These are phyloP conservation scores for Philaenus spumarius DNA, from an alignment of 1,140 invertebrate genomes.

Conservation along the genomic window DNA sequence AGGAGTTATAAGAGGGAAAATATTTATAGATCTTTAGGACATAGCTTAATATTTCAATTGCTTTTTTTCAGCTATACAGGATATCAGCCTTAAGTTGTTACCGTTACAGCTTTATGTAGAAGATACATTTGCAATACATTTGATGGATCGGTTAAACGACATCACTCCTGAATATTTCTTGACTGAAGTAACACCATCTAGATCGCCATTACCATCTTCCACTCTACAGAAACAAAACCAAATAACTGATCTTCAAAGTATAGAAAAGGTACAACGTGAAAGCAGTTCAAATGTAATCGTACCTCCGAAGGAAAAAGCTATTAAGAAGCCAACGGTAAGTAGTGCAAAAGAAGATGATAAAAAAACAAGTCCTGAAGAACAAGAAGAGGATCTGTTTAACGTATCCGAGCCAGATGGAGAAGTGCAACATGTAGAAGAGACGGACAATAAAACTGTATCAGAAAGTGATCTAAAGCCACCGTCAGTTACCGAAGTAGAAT, in stretches of 20 bases:
- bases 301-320: no score
- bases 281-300: no score
- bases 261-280: no score
- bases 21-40: no score
- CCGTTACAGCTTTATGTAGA: conserved; percentile 59
- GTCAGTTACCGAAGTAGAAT: no score
- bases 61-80: conserved; percentile 41
- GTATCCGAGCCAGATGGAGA: conserved; percentile 22
- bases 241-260: no score
- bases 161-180: conserved; percentile 9
- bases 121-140: conserved; percentile 53
- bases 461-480: no score
- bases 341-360: not conserved
- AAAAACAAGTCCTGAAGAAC: conserved; percentile 2
- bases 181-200: not conserved
- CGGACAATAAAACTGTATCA: no score
- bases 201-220: not conserved
- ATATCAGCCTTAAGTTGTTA: conserved; percentile 46
- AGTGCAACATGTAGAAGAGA: not conserved
- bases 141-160: conserved; percentile 32
- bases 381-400: conserved; percentile 24
- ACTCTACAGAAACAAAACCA: not conserved
- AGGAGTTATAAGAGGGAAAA: no score
- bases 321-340: no score
- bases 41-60: no score